phyloP scores from a whole-genome alignment of 1,140 invertebrate species.

The Drosophila orosa region DNA sequence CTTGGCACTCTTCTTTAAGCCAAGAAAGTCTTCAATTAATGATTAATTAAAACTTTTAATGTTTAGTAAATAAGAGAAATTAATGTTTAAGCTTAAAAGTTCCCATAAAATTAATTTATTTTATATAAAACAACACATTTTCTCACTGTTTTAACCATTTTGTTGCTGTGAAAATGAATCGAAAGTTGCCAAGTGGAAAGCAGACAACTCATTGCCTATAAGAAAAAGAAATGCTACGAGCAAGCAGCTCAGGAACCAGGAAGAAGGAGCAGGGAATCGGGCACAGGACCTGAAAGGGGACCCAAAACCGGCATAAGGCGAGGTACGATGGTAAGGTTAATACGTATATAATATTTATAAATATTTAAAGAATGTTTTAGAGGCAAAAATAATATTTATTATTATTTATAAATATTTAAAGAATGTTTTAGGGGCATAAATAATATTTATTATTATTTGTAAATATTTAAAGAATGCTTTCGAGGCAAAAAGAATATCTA shows the following conservation, averaged over 20 bases:
- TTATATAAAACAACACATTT: background rate
- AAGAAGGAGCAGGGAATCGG: background rate
- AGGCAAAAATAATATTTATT: no score
- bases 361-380: no score
- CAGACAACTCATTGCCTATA: constrained; percentile 37
- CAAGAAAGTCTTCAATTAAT: background rate
- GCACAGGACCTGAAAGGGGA: background rate
- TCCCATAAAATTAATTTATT: background rate
- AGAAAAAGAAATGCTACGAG: constrained; percentile 19
- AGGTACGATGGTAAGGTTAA: background rate
- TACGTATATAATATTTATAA: no score
- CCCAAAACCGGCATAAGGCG: background rate
- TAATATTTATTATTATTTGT: no score
- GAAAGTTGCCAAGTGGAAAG: constrained; percentile 64
- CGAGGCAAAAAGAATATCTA: no score
- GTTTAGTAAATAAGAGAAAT: background rate
- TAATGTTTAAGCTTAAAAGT: background rate
- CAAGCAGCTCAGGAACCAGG: background rate
- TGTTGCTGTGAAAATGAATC: constrained; percentile 16
- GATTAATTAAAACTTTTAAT: background rate
- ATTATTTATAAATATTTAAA: no score
- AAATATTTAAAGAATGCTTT: no score
- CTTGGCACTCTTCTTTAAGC: background rate
- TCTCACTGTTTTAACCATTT: background rate
- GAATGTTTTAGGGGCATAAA: no score